These are phyloP conservation scores for Plebejus argus DNA, from an alignment of 2,888 invertebrate species.

Conservation along the genomic window DNA sequence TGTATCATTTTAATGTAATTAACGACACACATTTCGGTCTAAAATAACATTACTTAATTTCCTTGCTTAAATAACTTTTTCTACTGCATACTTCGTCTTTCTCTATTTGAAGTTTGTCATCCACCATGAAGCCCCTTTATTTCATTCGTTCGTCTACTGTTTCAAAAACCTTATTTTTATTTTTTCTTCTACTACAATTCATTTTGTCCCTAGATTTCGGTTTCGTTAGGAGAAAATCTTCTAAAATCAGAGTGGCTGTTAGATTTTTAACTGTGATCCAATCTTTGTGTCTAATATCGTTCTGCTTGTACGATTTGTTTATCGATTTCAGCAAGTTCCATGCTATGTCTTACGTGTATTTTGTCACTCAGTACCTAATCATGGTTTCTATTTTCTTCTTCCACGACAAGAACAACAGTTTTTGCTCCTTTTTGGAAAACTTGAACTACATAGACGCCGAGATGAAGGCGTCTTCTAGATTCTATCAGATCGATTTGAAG, in stretches of 20 bases:
- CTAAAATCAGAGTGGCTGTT: not conserved
- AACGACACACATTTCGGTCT: not conserved
- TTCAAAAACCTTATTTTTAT: not conserved
- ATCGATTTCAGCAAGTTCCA: constrained; percentile 18
- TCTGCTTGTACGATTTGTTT: not conserved
- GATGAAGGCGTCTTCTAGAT: constrained; percentile 5
- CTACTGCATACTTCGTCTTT: not conserved
- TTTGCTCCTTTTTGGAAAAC: constrained; percentile 11
- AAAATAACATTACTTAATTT: constrained; percentile 13
- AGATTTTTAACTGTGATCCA: constrained; percentile 2
- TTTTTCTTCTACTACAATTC: not conserved
- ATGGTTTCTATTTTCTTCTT: constrained; percentile 14
- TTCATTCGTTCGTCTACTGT: not conserved
- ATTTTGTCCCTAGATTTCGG: not conserved
- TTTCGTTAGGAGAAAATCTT: not conserved
- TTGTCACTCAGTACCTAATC: not conserved
- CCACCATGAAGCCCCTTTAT: not conserved
- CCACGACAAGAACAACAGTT: not conserved
- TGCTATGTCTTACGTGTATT: not conserved
- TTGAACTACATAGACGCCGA: not conserved
- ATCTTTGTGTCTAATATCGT: constrained; percentile 2
- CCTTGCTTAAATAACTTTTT: not conserved
- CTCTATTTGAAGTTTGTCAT: not conserved
- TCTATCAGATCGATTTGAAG: constrained; percentile 18
- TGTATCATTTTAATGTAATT: not conserved